Conservation (phyloP, 2,113 vertebrate genomes). For the Hippocampus guttulatus region DNA sequence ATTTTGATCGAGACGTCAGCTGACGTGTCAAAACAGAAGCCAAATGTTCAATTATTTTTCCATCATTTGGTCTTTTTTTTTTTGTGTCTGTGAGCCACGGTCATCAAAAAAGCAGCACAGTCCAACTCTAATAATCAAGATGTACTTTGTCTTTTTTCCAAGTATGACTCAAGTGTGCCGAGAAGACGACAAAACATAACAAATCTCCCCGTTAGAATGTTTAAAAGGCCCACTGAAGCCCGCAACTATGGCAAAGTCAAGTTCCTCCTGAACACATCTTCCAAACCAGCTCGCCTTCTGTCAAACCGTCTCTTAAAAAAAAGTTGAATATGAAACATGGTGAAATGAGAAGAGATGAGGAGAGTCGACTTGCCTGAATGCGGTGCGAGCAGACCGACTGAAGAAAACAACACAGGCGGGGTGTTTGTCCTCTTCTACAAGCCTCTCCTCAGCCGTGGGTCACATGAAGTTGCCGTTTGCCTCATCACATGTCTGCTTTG, state of each 20-base stretch:
- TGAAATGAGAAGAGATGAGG: neutral
- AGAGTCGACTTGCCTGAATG: constrained; percentile 55
- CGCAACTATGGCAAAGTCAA: neutral
- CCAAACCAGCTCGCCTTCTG: neutral
- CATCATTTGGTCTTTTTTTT: neutral
- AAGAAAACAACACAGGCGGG: constrained; percentile 59
- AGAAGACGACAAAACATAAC: neutral
- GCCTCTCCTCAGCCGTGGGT: constrained; percentile 62
- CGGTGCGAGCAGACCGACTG: constrained; percentile 27
- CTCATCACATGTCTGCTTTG: constrained; percentile 70
- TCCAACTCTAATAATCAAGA: neutral
- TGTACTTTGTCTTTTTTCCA: neutral
- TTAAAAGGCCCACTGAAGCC: neutral
- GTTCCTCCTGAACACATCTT: neutral
- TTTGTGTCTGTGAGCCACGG: too few species aligned
- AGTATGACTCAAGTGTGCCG: too few species aligned
- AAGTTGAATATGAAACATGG: neutral
- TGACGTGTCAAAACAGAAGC: neutral
- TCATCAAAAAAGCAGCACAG: neutral
- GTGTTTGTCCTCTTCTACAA: constrained; percentile 55
- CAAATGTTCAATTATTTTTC: neutral
- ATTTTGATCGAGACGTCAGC: neutral
- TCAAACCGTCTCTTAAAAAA: neutral
- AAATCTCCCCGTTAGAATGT: neutral
- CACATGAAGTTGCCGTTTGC: constrained; percentile 72